A percentile compares a stretch with the other conserved stretches of the same genome.
These are phyloP conservation scores for Parazoanthus swiftii DNA, from an alignment of 92 coral and sea anemone genomes.

Conservation along the genomic window DNA sequence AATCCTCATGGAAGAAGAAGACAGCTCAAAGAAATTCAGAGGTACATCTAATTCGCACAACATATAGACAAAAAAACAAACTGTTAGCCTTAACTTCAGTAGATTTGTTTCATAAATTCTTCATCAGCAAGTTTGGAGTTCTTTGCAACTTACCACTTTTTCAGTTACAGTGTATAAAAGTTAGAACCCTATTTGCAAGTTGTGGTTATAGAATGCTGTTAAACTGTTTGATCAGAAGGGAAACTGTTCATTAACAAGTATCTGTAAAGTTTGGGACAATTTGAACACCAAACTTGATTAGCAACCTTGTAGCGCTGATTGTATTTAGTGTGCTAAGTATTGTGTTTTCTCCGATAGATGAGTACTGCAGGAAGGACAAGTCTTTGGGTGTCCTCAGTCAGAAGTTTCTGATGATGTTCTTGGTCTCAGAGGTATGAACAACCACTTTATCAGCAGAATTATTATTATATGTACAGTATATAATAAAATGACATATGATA, in stretches of 20 bases:
- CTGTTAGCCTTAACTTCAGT: too few relatives aligned
- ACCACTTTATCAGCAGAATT: neutral
- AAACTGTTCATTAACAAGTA: conserved; percentile 3
- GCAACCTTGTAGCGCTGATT: neutral
- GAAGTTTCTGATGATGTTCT: conserved; percentile 95
- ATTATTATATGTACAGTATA: too few relatives aligned
- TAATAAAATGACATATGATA: neutral
- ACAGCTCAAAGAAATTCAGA: conserved; percentile 32
- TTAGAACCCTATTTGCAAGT: neutral
- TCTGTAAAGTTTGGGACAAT: neutral
- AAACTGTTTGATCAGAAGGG: too few relatives aligned
- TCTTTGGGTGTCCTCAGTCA: conserved; percentile 96
- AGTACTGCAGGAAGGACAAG: conserved; percentile 94
- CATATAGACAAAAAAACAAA: too few relatives aligned
- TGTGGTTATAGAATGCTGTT: neutral
- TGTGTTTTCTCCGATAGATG: conserved; percentile 42
- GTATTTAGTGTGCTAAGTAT: neutral
- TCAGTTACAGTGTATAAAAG: too few relatives aligned
- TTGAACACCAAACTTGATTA: neutral
- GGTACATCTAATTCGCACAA: neutral
- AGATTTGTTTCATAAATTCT: too few relatives aligned
- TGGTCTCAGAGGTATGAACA: conserved; percentile 79
- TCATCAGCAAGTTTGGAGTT: too few relatives aligned
- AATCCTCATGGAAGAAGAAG: conserved; percentile 9
- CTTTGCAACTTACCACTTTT: too few relatives aligned